Base-by-base conservation (phyloP, 1,140 invertebrate species). In the Drosophila quadrilineata region DNA sequence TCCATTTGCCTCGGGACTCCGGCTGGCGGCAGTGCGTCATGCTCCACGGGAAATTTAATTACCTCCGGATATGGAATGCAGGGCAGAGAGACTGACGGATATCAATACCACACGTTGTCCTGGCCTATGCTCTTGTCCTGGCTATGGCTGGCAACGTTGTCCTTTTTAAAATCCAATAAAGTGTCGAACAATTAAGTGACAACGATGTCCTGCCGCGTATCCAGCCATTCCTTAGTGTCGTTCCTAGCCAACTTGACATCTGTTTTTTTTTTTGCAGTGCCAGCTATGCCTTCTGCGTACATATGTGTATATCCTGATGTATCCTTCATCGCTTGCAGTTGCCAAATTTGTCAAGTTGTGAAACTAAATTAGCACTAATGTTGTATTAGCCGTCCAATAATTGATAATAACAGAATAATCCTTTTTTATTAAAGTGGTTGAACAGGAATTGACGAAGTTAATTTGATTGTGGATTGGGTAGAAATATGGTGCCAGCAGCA, bases 121-220 rank as follows among this genome's bases (percentile, higher is more conserved):
- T 33, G 28, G 41, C 8, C 6, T 28, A 6, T 24, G 6, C 28
- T n/a, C n/a, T 14, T 45, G 31, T 63, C 29, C 28, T 33, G 28
- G 41, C 8, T 5, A 19, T 3, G 24, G 6, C 28, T 19, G 41
- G 10, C 40, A 14, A 5, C 12, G 62, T 36, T 40, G 67, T 82
- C 74, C 63, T 82, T 84, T 82, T 82, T 82, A 85, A 82, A 82
- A 82, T 82, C 77, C 77, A 85, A 82, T 82, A 82, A 82, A 82
- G 77, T 82, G 77, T 84, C 77, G 33, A 50, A 82, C 77, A 82
- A 82, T 82, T 82, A 84, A 82, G 65, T 66, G 79, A 82, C 73
- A 82, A 66, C 73, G 73, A 77, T 85, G 71, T 77, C 77, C 77
- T 74, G 77, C 65, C 22, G 77, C 10, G 79, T 38, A 56, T 26